Base-by-base conservation (phyloP, 1,140 invertebrate genomes). In the Lithobius niger region DNA sequence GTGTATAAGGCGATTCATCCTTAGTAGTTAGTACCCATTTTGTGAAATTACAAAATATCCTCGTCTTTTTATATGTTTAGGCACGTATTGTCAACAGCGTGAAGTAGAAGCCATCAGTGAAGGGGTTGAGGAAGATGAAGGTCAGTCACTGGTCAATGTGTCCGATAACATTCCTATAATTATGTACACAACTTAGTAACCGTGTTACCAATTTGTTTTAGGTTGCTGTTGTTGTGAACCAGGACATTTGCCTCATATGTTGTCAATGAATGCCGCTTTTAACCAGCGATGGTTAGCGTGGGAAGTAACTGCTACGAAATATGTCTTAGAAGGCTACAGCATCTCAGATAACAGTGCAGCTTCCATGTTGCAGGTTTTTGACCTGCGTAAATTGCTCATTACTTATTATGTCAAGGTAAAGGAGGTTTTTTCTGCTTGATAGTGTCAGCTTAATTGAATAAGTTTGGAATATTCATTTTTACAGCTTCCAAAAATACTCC, bases 31-130 rank as follows among this genome's bases (percentile, higher is more conserved):
- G n/a, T n/a, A 36, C n/a, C n/a, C 31, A 36, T 36, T 36, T 36
- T 36, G 6, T 36, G 31, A 6, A 10, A 36, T 36, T 47, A 19
- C 19, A 47, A 47, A 47, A 19, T 47, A 57, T 49, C 18, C 21
- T n/a, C n/a, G n/a, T n/a, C n/a, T n/a, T n/a, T n/a, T n/a, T 50
- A 16, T 57, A 44, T 59, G 57, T 56, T 51, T 54, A 74, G 72
- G 77, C 28, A 99, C 96, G 1, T 99, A 99, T 69, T 99, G 96
- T 72, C 96, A 99, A 69, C 96, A 99, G 69, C 72, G 90, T 56
- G 90, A 94, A 71, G 89, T 96, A 4, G 93, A 96, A 75, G 96
- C 96, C 6, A 99, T 99, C 31, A 94, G 90, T 1, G 94, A 99
- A 74, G 92, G 89, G 1, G 86, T 93, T 1, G 89, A 95, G 66